Base-by-base conservation (phyloP, 1,140 invertebrate species). In the Apis dorsata region DNA sequence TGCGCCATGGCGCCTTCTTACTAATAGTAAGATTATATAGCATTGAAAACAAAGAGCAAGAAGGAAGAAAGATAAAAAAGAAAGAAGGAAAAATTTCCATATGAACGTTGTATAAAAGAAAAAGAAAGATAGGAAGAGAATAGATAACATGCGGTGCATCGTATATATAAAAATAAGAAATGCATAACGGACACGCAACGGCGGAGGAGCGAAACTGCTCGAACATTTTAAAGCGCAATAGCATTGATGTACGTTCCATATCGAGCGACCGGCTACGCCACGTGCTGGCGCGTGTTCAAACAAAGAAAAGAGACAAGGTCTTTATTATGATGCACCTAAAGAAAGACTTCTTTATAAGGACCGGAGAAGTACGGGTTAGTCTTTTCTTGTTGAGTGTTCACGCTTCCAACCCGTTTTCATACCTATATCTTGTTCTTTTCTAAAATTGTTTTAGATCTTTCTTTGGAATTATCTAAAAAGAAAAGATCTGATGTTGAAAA, bases 301-400 rank as follows among this genome's bases (percentile, higher is more conserved):
- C 86, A 88, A 88, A 90, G 86, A 83, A 83, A 70, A 71, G 77
- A 90, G 84, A 89, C 85, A 90, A 89, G 88, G 90, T 83, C 81
- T 76, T 85, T 79, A 81, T 89, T 89, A 83, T 80, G 75, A 79
- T 78, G 76, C 78, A 68, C 51, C 82, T 79, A 63, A 82, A 79
- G 76, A 85, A 81, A 75, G 68, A 59, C 76, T 79, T 85, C 79
- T 74, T 69, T 88, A 73, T 68, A 75, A 75, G 55, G 59, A 69
- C 51, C 21, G 49, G 76, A 63, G 66, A 82, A 77, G 55, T 19
- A 51, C 63, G 73, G 75, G 49, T 21, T n/a, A 5, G 59, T 57
- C 57, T 70, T 68, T 74, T 66, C 65, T 78, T 73, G 53, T 34
- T 28, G 21, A 8, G 19, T 55, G 65, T 57, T 71, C 51, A 10